phyloP scores from a whole-genome alignment of 2,113 vertebrate species.

The Columba janthina region DNA sequence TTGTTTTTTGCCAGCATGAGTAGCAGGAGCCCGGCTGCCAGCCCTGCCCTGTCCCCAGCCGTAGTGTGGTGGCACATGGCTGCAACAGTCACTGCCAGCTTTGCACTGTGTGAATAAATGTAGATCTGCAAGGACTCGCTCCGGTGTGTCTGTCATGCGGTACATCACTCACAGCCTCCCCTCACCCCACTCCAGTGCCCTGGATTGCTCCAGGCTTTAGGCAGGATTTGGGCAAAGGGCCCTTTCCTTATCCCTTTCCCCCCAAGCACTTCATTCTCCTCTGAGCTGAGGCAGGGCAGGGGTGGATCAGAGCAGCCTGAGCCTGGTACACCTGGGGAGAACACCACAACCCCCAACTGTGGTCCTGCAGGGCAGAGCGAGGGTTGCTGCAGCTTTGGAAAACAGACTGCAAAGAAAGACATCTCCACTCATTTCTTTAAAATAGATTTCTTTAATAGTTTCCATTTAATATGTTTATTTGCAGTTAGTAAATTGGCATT shows the following conservation, averaged over 20 bases:
- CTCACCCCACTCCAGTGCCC: accelerated
- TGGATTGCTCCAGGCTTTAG: not conserved
- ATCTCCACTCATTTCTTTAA: slow-evolving; percentile 64
- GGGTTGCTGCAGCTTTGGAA: accelerated
- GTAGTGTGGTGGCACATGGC: not conserved
- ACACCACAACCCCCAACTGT: accelerated
- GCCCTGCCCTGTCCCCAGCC: not conserved
- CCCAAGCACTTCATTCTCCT: too few species aligned
- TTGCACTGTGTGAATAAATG: not conserved
- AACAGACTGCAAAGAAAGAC: slow-evolving; percentile 37
- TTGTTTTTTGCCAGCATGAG: slow-evolving; percentile 35
- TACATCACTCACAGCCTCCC: not conserved
- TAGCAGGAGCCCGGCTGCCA: not conserved
- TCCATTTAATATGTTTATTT: slow-evolving; percentile 72
- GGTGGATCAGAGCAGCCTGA: accelerated
- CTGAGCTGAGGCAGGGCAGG: not conserved
- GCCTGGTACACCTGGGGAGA: too few species aligned
- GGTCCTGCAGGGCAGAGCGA: not conserved
- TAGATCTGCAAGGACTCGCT: not conserved
- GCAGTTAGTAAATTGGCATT: slow-evolving; percentile 77
- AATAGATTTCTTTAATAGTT: slow-evolving; percentile 83
- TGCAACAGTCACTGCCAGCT: slow-evolving; percentile 53
- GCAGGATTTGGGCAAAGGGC: not conserved
- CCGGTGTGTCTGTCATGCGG: not conserved
- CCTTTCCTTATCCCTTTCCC: not conserved